phyloP scores from a whole-genome alignment of 1,140 invertebrate genomes.

The Danaus melanippus region DNA sequence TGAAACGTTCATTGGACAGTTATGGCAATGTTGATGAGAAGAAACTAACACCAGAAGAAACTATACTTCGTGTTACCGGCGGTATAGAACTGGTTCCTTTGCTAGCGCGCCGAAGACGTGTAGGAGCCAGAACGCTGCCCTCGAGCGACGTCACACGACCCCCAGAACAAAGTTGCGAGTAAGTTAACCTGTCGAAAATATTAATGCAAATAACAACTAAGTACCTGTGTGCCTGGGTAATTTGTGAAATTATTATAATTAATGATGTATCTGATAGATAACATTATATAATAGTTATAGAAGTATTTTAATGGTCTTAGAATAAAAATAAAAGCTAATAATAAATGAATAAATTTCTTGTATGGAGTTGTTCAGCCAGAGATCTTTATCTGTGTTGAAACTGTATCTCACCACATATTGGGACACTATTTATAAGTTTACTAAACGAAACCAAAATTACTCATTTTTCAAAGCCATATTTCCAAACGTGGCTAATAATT shows the following conservation, averaged over 20 bases:
- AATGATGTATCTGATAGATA: no score
- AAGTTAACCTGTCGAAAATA: slow-evolving; percentile 27
- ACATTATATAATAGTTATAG: no score
- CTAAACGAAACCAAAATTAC: slow-evolving; percentile 10
- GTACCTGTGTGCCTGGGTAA: no score
- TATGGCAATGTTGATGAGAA: slow-evolving; percentile 36
- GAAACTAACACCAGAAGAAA: slow-evolving; percentile 65
- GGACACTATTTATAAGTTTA: slow-evolving; percentile 17
- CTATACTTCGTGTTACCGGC: slow-evolving; percentile 69
- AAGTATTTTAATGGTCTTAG: no score
- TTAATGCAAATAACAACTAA: no score
- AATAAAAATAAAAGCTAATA: no score
- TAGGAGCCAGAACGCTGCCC: slow-evolving; percentile 58
- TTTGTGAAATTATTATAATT: no score
- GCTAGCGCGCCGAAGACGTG: slow-evolving; percentile 71
- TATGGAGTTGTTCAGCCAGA: no score
- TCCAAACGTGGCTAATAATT: slow-evolving; percentile 13
- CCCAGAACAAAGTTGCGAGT: slow-evolving; percentile 57
- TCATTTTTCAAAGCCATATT: slow-evolving; percentile 14
- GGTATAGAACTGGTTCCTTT: slow-evolving; percentile 80
- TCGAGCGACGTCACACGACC: slow-evolving; percentile 75
- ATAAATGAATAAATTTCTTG: no score
- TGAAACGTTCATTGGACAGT: slow-evolving; percentile 27
- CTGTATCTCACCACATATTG: neutral
- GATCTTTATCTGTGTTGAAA: no score